Conservation (phyloP, 2,113 vertebrate genomes). For the Ictidomys tridecemlineatus region DNA sequence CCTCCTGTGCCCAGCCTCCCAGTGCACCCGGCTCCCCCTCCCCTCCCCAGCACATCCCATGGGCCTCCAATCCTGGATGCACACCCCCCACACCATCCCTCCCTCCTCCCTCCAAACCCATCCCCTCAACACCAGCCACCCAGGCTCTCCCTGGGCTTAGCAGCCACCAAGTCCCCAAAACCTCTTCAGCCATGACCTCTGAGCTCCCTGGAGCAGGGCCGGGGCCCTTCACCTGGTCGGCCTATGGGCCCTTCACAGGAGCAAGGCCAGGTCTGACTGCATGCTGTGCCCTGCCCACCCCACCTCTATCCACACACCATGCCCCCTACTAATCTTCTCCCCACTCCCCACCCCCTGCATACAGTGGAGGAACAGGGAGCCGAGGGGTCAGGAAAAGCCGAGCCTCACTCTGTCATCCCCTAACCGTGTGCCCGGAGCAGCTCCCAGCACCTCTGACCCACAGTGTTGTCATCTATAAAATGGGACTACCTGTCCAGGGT, state of each 20-base stretch:
- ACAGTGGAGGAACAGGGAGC: background rate
- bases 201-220: background rate
- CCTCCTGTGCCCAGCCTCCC: background rate
- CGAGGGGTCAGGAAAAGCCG: background rate
- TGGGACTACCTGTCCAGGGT: background rate
- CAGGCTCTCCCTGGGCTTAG: background rate
- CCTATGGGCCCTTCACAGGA: background rate
- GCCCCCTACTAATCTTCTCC: background rate
- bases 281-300: background rate
- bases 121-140: background rate
- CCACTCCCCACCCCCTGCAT: too few species aligned
- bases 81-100: background rate
- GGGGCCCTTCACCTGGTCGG: background rate
- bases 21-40: background rate
- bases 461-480: background rate
- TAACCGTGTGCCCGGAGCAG: background rate
- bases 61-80: background rate
- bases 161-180: background rate
- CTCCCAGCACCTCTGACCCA: background rate
- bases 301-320: background rate
- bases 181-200: background rate
- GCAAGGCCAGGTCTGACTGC: background rate
- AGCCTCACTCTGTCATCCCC: background rate
- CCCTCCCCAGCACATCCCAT: accelerated
- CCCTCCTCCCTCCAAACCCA: background rate